Evolutionary conservation across 2,888 invertebrate genomes (phyloP), one percentile per base, ranked within the genome.

Genomic region (Barypeithes pellucidus): DNA sequence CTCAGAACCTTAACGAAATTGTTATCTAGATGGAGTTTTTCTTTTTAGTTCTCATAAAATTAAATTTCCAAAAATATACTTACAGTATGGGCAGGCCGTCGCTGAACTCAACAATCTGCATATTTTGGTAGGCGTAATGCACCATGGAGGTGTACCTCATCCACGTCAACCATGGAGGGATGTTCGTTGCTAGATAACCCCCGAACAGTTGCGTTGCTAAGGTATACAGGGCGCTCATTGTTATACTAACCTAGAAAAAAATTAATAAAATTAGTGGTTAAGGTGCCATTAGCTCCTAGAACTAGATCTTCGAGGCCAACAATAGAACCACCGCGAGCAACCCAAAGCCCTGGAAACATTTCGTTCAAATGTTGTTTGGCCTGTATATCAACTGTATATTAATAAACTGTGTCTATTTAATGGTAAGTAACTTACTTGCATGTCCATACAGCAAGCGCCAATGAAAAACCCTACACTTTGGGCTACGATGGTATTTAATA

Each of bases 401-500:
- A n/a, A n/a, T n/a, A n/a, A n/a, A 33, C 33, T 33, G 33, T 4
- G 33, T 43, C 45, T n/a, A n/a, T n/a, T n/a, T n/a, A n/a, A n/a
- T n/a, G n/a, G n/a, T n/a, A n/a, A n/a, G n/a, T n/a, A n/a, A 62
- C 71, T 72, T 66, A 93, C 91, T 84, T 93, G 92, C 86, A 94
- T 90, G 82, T 94, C 93, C 88, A 91, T 89, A 82, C 93, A 93
- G 77, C 91, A 90, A 33, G 93, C 93, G 59, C 94, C 94, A 76
- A 94, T 91, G 83, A 94, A 93, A 82, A 94, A 90, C 65, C 94
- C 94, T 76, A 92, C 93, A 83, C 93, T 93, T 89, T 94, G 93
- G 43, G 93, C 92, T 66, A 93, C 92, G 63, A 93, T 87, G 59
- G 93, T 92, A 83, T 92, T 92, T 80, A 93, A 88, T 76, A 93